Percentiles rank a stretch among this genome's conserved stretches.
Conservation (phyloP, 2,797 vertebrate species). For the Mastacembelus armatus region DNA sequence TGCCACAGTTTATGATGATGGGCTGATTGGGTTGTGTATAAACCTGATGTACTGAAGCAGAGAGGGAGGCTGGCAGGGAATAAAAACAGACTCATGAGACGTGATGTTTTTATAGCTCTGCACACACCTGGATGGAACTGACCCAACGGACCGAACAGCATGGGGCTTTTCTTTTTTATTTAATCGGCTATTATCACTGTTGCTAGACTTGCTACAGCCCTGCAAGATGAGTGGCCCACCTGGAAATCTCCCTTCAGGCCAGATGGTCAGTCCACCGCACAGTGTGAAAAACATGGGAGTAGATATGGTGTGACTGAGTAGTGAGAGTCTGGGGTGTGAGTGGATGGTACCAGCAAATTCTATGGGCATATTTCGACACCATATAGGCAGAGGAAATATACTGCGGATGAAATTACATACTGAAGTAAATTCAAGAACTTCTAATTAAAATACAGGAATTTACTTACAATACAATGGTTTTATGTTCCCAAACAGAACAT, state of each 20-base stretch:
- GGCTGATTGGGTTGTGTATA: no score
- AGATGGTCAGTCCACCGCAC: conserved; percentile 27
- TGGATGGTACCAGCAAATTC: background rate
- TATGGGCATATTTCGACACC: background rate
- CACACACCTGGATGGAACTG: conserved; percentile 18
- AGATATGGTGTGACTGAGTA: conserved; percentile 5
- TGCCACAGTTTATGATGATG: no score
- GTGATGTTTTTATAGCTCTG: background rate
- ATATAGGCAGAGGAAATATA: background rate
- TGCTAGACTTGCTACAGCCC: conserved; percentile 13
- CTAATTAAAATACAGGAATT: background rate
- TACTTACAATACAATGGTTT: background rate
- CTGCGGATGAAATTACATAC: background rate
- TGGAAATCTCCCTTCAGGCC: conserved; percentile 31
- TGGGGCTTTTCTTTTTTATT: conserved; percentile 1
- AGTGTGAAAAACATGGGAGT: conserved; percentile 11
- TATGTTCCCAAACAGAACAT: conserved; percentile 3
- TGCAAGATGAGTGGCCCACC: conserved; percentile 13
- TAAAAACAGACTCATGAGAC: conserved; percentile 1
- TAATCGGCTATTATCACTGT: conserved; percentile 38
- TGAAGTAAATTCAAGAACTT: no score
- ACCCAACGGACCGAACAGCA: conserved; percentile 14
- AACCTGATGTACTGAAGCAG: background rate
- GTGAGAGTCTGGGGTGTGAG: background rate
- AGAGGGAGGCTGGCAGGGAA: conserved; percentile 7